A percentile compares a stretch with the other conserved stretches of the same genome.
Conservation (phyloP, 2,888 invertebrate genomes). For the Luffia ferchaultella region DNA sequence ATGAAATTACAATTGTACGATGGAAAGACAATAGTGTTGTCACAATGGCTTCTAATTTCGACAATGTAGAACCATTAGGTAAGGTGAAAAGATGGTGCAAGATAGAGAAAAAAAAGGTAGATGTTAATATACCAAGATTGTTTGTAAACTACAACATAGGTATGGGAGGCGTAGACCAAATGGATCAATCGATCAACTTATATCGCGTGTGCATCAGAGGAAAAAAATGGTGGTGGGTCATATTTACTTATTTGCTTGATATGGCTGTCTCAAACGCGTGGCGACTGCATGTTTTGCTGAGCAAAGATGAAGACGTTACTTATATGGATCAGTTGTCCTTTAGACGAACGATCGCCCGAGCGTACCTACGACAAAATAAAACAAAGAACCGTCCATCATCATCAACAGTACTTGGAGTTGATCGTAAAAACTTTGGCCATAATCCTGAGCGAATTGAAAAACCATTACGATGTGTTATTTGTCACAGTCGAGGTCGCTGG, state of each 20-base stretch:
- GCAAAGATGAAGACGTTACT: too few relatives aligned
- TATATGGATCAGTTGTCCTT: too few relatives aligned
- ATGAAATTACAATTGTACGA: slow-evolving; percentile 17
- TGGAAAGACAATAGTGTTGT: slow-evolving; percentile 21
- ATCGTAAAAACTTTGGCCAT: too few relatives aligned
- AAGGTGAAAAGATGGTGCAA: slow-evolving; percentile 19
- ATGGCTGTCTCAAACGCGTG: slow-evolving; percentile 19
- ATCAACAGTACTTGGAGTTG: too few relatives aligned
- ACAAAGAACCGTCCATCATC: too few relatives aligned
- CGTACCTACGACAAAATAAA: too few relatives aligned
- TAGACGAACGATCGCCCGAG: too few relatives aligned
- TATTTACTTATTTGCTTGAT: slow-evolving; percentile 19
- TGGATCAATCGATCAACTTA: slow-evolving; percentile 17
- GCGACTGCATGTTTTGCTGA: slow-evolving; percentile 18
- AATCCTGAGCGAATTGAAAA: too few relatives aligned
- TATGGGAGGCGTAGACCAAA: slow-evolving; percentile 20
- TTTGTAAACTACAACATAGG: slow-evolving; percentile 15
- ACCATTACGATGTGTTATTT: too few relatives aligned
- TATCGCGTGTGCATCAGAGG: slow-evolving; percentile 15
- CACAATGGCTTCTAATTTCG: slow-evolving; percentile 19
- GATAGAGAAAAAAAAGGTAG: slow-evolving; percentile 15
- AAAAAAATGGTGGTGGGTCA: slow-evolving; percentile 21
- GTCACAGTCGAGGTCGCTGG: too few relatives aligned
- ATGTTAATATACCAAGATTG: slow-evolving; percentile 13
- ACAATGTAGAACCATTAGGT: slow-evolving; percentile 16